Conservation (phyloP, 1,140 invertebrate species). For the Aphaenogaster rudis region DNA sequence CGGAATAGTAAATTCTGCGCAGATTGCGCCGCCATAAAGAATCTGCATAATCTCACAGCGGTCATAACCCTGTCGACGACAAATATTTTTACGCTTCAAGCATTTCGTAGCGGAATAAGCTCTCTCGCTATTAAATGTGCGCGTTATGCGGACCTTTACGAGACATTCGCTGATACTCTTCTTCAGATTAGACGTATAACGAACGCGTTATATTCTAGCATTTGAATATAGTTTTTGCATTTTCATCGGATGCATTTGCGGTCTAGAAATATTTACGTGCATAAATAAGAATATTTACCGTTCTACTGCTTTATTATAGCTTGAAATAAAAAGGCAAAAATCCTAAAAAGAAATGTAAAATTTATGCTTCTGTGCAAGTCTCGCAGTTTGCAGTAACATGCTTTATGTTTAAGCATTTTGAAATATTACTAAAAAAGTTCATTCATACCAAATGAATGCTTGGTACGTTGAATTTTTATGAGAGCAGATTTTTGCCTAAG, state of each 20-base stretch:
- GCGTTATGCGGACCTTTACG: conserved; percentile 24
- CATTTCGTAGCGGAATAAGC: conserved; percentile 48
- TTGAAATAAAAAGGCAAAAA: conserved; percentile 17
- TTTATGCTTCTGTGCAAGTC: conserved; percentile 38
- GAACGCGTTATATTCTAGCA: background rate
- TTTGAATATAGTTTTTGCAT: conserved; percentile 44
- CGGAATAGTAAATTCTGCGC: conserved; percentile 57
- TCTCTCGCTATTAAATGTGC: conserved; percentile 43
- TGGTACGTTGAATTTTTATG: conserved; percentile 3
- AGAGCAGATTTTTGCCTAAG: background rate
- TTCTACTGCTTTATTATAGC: conserved; percentile 29
- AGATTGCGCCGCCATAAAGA: conserved; percentile 59
- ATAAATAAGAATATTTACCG: conserved; percentile 44
- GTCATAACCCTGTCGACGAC: conserved; percentile 54
- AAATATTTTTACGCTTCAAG: conserved; percentile 63
- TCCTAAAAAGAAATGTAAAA: conserved; percentile 29
- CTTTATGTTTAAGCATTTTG: conserved; percentile 40
- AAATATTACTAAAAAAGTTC: conserved; percentile 48
- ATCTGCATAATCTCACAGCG: conserved; percentile 60
- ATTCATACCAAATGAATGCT: conserved; percentile 25
- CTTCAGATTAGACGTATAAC: conserved; percentile 33
- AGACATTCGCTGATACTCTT: conserved; percentile 34
- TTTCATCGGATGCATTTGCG: conserved; percentile 18
- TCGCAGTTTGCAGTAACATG: conserved; percentile 1
- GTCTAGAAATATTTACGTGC: conserved; percentile 34